Evolutionary conservation across 1,140 invertebrate genomes (phyloP).

Genomic region (Diachasma alloeum): DNA sequence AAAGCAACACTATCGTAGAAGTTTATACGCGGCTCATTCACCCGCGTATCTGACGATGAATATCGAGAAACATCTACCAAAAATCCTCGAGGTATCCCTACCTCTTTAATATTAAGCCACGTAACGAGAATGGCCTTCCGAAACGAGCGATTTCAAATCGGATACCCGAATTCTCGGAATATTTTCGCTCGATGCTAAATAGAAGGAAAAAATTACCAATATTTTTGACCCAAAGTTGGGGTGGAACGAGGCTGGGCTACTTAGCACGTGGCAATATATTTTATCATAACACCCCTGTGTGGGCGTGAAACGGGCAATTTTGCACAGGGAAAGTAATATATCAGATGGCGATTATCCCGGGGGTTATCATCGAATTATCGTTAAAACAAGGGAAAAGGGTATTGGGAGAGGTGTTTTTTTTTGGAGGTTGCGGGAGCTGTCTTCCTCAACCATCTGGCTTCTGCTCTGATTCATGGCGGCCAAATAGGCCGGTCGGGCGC

Average conservation of each 20-base stretch:
- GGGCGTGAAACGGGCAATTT: slow-evolving; percentile 3
- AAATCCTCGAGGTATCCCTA: not conserved
- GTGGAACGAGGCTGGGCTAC: not conserved
- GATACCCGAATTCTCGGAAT: not conserved
- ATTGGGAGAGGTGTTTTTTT: not conserved
- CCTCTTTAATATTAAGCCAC: not conserved
- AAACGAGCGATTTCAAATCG: not conserved
- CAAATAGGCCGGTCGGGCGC: not conserved
- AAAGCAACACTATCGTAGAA: slow-evolving; percentile 6
- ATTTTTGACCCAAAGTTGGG: not conserved
- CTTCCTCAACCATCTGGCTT: not conserved
- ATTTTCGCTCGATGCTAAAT: not conserved
- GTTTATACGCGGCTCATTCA: not conserved
- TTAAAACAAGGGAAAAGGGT: not conserved
- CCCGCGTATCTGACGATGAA: not conserved
- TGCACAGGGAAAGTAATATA: not conserved
- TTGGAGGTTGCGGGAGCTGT: not conserved
- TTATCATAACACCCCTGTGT: not conserved
- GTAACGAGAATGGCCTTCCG: not conserved
- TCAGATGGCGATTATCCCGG: slow-evolving; percentile 1
- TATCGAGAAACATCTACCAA: not conserved
- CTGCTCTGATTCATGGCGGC: slow-evolving; percentile 1
- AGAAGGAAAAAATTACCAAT: not conserved
- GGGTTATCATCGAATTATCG: slow-evolving; percentile 1
- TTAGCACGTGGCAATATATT: slow-evolving; percentile 4